Conservation (phyloP, 2,113 vertebrate genomes). For the Bungarus multicinctus region DNA sequence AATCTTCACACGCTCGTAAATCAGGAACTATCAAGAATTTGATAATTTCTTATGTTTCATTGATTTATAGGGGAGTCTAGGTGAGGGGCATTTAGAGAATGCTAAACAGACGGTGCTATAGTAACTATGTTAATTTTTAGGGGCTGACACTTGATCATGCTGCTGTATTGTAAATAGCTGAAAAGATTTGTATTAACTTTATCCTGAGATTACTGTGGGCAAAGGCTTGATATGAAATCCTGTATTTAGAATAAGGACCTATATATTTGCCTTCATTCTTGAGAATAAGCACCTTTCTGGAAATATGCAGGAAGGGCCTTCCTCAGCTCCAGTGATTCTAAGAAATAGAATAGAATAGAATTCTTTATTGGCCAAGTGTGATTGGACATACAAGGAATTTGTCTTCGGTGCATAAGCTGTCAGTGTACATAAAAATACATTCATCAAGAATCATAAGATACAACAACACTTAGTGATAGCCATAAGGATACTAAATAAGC, state of each 20-base stretch:
- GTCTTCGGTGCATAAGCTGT: too few relatives aligned
- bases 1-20: background rate
- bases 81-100: background rate
- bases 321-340: background rate
- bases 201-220: background rate
- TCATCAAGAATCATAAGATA: too few relatives aligned
- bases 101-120: background rate
- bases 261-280: background rate
- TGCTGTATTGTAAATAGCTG: background rate
- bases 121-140: background rate
- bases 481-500: too few relatives aligned
- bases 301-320: background rate
- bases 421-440: too few relatives aligned
- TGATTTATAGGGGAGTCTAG: background rate
- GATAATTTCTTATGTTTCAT: background rate
- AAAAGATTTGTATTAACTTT: background rate
- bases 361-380: too few relatives aligned
- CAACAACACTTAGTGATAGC: too few relatives aligned
- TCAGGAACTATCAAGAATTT: background rate
- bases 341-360: too few relatives aligned
- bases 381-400: too few relatives aligned
- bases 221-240: background rate
- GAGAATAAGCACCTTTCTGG: background rate
- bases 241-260: background rate
- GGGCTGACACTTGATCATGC: background rate